These are phyloP conservation scores for Globodera rostochiensis DNA, from an alignment of 1,140 invertebrate genomes.

Conservation along the genomic window DNA sequence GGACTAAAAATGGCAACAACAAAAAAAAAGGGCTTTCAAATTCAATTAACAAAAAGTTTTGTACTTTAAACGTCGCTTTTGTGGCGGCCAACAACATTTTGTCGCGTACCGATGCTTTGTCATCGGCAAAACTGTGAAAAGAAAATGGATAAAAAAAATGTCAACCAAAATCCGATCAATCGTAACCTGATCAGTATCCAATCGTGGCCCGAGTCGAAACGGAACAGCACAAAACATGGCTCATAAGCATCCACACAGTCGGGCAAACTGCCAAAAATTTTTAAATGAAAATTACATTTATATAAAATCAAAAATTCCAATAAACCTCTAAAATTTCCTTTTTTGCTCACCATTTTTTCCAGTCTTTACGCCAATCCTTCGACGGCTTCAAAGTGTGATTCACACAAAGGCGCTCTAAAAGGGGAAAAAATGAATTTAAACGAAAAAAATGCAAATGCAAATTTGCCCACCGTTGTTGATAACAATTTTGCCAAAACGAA, in stretches of 20 bases:
- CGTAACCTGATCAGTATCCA: constrained; percentile 90
- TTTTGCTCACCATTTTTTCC: constrained; percentile 71
- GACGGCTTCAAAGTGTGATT: constrained; percentile 74
- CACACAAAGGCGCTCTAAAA: constrained; percentile 78
- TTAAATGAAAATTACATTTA: neutral
- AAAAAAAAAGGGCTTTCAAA: neutral
- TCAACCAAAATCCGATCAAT: neutral
- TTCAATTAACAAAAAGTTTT: neutral
- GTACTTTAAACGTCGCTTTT: constrained; percentile 86
- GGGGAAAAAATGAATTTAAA: constrained; percentile 19
- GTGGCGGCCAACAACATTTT: constrained; percentile 99
- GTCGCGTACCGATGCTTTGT: constrained; percentile 73
- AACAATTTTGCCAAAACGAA: constrained; percentile 62
- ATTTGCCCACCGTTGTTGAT: constrained; percentile 59
- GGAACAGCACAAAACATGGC: constrained; percentile 90
- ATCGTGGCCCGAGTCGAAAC: constrained; percentile 80
- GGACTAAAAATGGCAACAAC: constrained; percentile 65
- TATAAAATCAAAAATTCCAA: too few relatives aligned
- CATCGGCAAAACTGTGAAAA: constrained; percentile 62
- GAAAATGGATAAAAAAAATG: constrained; percentile 25
- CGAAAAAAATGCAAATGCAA: constrained; percentile 23
- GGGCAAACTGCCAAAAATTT: constrained; percentile 70
- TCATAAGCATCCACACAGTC: constrained; percentile 80
- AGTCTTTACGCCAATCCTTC: constrained; percentile 79
- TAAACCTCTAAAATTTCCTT: neutral